Percentiles rank a stretch among this genome's conserved stretches.
These are phyloP conservation scores for Drosophila siamana DNA, from an alignment of 2,888 invertebrate species.

Conservation along the genomic window DNA sequence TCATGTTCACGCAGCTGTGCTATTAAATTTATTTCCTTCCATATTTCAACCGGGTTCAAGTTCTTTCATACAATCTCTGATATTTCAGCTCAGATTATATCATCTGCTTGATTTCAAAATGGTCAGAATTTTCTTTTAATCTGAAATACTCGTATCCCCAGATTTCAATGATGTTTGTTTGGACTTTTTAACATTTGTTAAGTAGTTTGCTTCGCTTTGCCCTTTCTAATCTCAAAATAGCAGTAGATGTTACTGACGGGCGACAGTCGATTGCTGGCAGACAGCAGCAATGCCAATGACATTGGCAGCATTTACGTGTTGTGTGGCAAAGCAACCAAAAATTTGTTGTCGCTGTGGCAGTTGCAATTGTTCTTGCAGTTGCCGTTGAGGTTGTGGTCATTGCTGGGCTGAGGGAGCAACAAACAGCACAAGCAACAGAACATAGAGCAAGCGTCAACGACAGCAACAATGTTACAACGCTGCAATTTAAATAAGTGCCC, in stretches of 20 bases:
- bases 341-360: slow-evolving; percentile 44
- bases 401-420: slow-evolving; percentile 36
- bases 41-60: too few species aligned
- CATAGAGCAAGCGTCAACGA: slow-evolving; percentile 24
- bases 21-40: too few species aligned
- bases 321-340: slow-evolving; percentile 75
- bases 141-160: too few species aligned
- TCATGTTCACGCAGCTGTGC: too few species aligned
- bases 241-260: slow-evolving; percentile 1
- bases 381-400: slow-evolving; percentile 24
- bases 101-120: too few species aligned
- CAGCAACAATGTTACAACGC: slow-evolving; percentile 49
- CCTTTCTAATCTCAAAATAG: neutral
- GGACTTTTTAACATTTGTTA: neutral
- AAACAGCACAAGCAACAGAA: slow-evolving; percentile 25
- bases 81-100: too few species aligned
- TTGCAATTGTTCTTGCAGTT: slow-evolving; percentile 17
- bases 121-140: too few species aligned
- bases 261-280: neutral
- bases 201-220: neutral
- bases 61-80: too few species aligned
- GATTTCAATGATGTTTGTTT: neutral
- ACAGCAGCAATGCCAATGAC: slow-evolving; percentile 14
- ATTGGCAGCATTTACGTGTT: slow-evolving; percentile 60
- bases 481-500: slow-evolving; percentile 77